phyloP scores from a whole-genome alignment of 2,797 vertebrate species.

The Acipenser ruthenus region DNA sequence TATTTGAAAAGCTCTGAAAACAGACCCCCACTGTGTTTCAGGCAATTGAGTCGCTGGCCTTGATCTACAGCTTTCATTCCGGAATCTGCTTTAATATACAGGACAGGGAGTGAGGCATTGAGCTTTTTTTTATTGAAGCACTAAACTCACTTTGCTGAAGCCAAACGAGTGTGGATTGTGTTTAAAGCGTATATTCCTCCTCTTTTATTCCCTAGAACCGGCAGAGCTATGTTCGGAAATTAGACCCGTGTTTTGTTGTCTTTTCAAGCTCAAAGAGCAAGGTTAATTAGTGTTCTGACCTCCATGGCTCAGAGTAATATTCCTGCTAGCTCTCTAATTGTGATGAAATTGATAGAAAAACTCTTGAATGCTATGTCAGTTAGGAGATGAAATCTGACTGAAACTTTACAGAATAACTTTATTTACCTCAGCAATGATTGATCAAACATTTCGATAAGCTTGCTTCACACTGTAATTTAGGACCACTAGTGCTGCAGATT shows the following conservation, averaged over 20 bases:
- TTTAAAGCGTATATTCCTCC: background rate
- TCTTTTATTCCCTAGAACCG: background rate
- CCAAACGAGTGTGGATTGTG: background rate
- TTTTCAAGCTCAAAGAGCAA: constrained; percentile 54
- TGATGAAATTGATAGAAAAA: constrained; percentile 42
- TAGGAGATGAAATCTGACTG: constrained; percentile 41
- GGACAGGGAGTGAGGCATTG: background rate
- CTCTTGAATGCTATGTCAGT: constrained; percentile 54
- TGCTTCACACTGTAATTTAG: constrained; percentile 34
- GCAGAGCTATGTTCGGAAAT: constrained; percentile 1
- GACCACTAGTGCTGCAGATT: constrained; percentile 27
- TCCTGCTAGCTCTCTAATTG: constrained; percentile 29
- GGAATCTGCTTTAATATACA: background rate
- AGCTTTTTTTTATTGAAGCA: background rate
- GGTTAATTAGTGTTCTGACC: constrained; percentile 71
- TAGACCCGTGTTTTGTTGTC: constrained; percentile 17
- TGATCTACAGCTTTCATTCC: background rate
- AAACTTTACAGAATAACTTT: constrained; percentile 47
- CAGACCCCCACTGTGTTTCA: too few relatives aligned
- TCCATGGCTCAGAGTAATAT: constrained; percentile 55
- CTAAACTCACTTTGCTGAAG: background rate
- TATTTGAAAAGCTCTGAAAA: too few relatives aligned
- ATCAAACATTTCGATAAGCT: constrained; percentile 49
- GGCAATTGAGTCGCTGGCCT: background rate
- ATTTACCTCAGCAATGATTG: constrained; percentile 47